Percentiles rank a stretch among this genome's conserved stretches.
Conservation (phyloP, 2,888 invertebrate species). For the Parapristionchus giblindavisi region DNA sequence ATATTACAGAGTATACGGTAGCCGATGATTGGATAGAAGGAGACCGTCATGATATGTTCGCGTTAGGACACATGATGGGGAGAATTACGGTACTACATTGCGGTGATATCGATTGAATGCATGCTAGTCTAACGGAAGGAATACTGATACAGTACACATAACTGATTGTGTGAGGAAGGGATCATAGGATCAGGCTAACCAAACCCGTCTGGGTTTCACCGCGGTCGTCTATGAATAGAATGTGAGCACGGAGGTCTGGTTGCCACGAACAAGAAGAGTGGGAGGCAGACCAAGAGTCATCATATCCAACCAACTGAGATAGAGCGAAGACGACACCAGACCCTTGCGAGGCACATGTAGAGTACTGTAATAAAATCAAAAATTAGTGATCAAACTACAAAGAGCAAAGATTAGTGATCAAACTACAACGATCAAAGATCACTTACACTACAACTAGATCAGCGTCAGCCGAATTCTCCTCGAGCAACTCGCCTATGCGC, state of each 20-base stretch:
- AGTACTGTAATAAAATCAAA: conserved; percentile 80
- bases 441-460: conserved; percentile 90
- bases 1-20: too few species aligned
- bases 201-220: too few species aligned
- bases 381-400: not conserved
- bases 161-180: too few species aligned
- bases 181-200: too few species aligned
- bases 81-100: too few species aligned
- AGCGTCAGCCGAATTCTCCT: conserved; percentile 83
- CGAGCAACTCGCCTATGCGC: conserved; percentile 85
- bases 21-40: too few species aligned
- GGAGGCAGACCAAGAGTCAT: conserved; percentile 89
- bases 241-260: conserved; percentile 74
- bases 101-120: too few species aligned
- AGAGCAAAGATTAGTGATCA: not conserved
- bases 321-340: conserved; percentile 87
- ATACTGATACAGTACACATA: too few species aligned
- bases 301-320: conserved; percentile 95
- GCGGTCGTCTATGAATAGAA: conserved; percentile 75
- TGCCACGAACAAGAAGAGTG: conserved; percentile 77
- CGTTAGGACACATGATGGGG: too few species aligned
- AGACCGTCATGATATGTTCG: too few species aligned
- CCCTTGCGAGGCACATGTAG: conserved; percentile 92
- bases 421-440: not conserved
- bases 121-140: too few species aligned